A percentile compares a stretch with the other conserved stretches of the same genome.
phyloP scores from a whole-genome alignment of 2,113 vertebrate species.

The Oncorhynchus gorbuscha region DNA sequence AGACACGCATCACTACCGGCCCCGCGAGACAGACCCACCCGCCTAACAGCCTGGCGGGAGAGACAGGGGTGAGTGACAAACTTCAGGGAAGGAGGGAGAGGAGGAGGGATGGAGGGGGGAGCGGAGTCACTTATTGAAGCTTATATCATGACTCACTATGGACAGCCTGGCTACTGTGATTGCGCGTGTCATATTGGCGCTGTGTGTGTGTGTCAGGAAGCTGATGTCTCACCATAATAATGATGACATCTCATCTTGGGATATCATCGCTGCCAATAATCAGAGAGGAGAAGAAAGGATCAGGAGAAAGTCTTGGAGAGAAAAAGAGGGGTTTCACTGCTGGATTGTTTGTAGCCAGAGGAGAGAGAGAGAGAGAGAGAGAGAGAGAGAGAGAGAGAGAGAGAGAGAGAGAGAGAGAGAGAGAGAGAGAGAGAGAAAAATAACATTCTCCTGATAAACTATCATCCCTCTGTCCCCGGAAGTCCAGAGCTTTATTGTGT shows the following conservation, averaged over 20 bases:
- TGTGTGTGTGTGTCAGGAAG: not conserved
- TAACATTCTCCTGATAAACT: too few species aligned
- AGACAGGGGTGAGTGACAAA: constrained; percentile 5
- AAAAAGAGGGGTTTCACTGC: not conserved
- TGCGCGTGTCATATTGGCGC: not conserved
- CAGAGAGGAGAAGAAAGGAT: not conserved
- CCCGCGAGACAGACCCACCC: not conserved
- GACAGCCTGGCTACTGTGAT: too few species aligned
- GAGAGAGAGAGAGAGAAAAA: not conserved
- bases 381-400: not conserved
- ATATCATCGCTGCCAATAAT: not conserved
- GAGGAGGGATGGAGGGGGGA: not conserved
- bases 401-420: not conserved
- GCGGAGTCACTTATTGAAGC: not conserved
- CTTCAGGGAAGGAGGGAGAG: not conserved
- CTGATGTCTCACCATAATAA: not conserved
- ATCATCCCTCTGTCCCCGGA: too few species aligned
- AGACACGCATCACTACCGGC: not conserved
- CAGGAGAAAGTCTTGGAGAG: not conserved
- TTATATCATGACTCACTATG: too few species aligned
- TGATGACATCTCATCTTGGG: not conserved
- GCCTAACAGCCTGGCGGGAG: not conserved
- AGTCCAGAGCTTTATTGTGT: too few species aligned
- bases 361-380: not conserved
- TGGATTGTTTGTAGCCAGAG: not conserved